A percentile compares a stretch with the other conserved stretches of the same genome.
phyloP scores from a whole-genome alignment of 2,113 vertebrate species.

The Eurypyga helias region DNA sequence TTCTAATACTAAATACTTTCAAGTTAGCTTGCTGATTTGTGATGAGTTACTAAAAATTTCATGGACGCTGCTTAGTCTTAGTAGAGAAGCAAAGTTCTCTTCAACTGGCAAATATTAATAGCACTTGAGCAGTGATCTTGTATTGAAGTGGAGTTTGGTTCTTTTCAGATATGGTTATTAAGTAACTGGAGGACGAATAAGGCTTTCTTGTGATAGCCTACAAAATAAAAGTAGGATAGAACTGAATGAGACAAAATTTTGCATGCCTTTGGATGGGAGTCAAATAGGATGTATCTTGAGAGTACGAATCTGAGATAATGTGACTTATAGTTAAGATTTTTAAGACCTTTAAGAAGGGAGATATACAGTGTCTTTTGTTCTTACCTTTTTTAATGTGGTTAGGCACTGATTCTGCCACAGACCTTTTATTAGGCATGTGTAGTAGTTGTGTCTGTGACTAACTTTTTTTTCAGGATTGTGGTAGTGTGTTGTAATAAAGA shows the following conservation, averaged over 20 bases:
- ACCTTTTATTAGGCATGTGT: background rate
- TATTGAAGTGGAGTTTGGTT: background rate
- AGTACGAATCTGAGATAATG: background rate
- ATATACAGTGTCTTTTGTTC: accelerated
- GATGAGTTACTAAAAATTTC: background rate
- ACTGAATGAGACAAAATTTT: background rate
- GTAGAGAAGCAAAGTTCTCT: background rate
- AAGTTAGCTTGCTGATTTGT: background rate
- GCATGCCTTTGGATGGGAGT: background rate
- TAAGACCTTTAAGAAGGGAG: background rate
- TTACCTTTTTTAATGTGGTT: background rate
- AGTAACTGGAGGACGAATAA: background rate
- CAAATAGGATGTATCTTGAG: background rate
- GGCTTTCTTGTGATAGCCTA: background rate
- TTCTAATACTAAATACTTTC: background rate
- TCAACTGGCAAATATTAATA: background rate
- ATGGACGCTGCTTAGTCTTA: background rate
- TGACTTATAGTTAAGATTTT: background rate
- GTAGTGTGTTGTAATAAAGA: background rate
- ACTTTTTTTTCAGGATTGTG: background rate
- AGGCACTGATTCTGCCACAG: background rate
- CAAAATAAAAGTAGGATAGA: background rate
- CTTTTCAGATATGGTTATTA: background rate
- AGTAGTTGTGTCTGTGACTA: background rate
- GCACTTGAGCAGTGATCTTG: background rate